These are phyloP conservation scores for Euplexia lucipara DNA, from an alignment of 2,888 invertebrate genomes.

Conservation along the genomic window DNA sequence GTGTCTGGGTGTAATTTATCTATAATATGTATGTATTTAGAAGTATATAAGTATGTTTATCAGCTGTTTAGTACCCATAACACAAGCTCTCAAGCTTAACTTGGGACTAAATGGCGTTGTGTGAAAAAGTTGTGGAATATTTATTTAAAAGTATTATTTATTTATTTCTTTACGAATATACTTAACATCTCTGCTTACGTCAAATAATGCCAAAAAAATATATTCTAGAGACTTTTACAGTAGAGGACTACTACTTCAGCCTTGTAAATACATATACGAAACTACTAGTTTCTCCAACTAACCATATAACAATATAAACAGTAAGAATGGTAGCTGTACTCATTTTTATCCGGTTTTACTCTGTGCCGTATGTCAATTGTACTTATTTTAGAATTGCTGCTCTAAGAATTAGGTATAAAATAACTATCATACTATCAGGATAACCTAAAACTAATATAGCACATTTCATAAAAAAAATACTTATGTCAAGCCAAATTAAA, in stretches of 20 bases:
- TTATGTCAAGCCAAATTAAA: slow-evolving; percentile 22
- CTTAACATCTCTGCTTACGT: not conserved
- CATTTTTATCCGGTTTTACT: not conserved
- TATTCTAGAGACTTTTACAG: not conserved
- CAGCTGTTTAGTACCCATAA: too few relatives aligned
- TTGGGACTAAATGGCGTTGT: too few relatives aligned
- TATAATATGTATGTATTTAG: too few relatives aligned
- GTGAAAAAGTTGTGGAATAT: too few relatives aligned
- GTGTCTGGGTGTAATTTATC: too few relatives aligned
- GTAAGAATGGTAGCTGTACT: not conserved
- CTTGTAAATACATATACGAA: too few relatives aligned
- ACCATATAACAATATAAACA: too few relatives aligned
- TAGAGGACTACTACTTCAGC: too few relatives aligned
- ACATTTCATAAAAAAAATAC: slow-evolving; percentile 40
- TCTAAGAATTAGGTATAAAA: slow-evolving; percentile 22
- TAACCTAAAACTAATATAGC: slow-evolving; percentile 41
- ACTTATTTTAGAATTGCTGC: slow-evolving; percentile 25
- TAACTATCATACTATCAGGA: slow-evolving; percentile 37
- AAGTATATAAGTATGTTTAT: too few relatives aligned
- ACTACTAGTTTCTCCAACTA: not conserved
- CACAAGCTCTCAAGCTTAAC: too few relatives aligned
- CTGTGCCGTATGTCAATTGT: not conserved
- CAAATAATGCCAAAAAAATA: not conserved
- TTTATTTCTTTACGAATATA: not conserved
- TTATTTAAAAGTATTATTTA: too few relatives aligned